phyloP scores from a whole-genome alignment of 2,888 invertebrate species.

The Gibbula magus region DNA sequence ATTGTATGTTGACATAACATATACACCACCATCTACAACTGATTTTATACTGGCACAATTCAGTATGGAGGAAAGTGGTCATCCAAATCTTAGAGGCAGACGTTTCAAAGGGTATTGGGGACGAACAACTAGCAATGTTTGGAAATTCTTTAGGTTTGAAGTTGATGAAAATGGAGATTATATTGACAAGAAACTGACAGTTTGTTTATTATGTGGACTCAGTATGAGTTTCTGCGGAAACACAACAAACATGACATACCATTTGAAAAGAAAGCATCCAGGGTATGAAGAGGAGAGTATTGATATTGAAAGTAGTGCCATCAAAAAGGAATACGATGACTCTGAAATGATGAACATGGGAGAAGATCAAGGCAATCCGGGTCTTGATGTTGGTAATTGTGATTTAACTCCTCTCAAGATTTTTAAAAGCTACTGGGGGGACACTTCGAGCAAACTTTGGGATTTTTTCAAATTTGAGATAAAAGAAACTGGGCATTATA shows the following conservation, averaged over 20 bases:
- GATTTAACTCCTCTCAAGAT: neutral
- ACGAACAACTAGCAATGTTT: neutral
- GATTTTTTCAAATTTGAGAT: neutral
- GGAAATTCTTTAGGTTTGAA: neutral
- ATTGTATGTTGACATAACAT: no score
- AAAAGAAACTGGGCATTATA: neutral
- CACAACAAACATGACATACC: neutral
- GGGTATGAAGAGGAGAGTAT: neutral
- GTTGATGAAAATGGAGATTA: neutral
- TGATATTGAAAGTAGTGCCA: neutral
- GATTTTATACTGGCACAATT: no score
- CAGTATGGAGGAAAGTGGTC: neutral
- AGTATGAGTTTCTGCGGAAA: neutral
- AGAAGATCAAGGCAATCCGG: no score
- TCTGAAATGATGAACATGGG: neutral
- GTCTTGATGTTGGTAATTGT: no score
- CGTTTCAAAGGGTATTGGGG: neutral
- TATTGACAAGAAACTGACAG: neutral
- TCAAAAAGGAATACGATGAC: neutral
- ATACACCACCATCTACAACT: no score
- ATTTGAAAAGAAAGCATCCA: neutral
- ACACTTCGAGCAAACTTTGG: neutral
- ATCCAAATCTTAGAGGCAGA: neutral
- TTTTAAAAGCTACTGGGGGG: neutral
- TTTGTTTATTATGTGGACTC: neutral